Evolutionary conservation across 2,797 vertebrate species (phyloP).

Genomic region (Acanthopagrus latus): DNA sequence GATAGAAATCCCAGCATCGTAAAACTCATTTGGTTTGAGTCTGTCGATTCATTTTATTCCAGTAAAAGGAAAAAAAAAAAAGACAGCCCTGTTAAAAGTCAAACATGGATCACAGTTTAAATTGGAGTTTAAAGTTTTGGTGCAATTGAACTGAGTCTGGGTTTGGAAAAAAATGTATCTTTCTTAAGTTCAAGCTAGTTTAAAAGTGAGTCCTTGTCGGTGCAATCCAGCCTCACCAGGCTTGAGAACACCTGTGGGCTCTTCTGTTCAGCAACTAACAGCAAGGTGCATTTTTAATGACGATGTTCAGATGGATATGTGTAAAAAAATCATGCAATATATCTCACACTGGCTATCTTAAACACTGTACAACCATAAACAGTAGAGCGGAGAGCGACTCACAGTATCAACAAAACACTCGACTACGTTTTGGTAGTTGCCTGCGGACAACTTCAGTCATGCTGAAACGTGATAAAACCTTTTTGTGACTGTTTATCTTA

Average conservation of each 20-base stretch:
- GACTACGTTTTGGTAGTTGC: slow-evolving; percentile 13
- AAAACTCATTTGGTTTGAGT: too few relatives aligned
- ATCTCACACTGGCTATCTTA: slow-evolving; percentile 22
- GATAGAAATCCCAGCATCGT: too few relatives aligned
- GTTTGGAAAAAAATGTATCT: too few relatives aligned
- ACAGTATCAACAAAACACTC: slow-evolving; percentile 22
- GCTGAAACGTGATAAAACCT: slow-evolving; percentile 37
- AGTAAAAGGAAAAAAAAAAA: too few relatives aligned
- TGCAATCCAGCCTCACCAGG: not conserved
- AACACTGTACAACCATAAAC: slow-evolving; percentile 28
- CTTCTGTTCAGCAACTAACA: not conserved
- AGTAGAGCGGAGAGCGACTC: slow-evolving; percentile 17
- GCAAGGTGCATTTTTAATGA: not conserved
- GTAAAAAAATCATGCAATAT: slow-evolving; percentile 16
- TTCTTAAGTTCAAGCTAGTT: too few relatives aligned
- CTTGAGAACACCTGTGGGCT: slow-evolving; percentile 10
- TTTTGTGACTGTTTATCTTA: slow-evolving; percentile 18
- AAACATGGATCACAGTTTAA: too few relatives aligned
- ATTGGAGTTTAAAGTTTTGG: too few relatives aligned
- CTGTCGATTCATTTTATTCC: too few relatives aligned
- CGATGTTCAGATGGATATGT: not conserved
- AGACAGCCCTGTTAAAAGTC: too few relatives aligned
- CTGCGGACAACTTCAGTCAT: slow-evolving; percentile 26
- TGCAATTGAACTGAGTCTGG: too few relatives aligned
- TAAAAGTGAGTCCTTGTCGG: too few relatives aligned